Percentiles rank a stretch among this genome's conserved stretches.
These are phyloP conservation scores for Eutrigla gurnardus DNA, from an alignment of 2,797 vertebrate genomes.

Conservation along the genomic window DNA sequence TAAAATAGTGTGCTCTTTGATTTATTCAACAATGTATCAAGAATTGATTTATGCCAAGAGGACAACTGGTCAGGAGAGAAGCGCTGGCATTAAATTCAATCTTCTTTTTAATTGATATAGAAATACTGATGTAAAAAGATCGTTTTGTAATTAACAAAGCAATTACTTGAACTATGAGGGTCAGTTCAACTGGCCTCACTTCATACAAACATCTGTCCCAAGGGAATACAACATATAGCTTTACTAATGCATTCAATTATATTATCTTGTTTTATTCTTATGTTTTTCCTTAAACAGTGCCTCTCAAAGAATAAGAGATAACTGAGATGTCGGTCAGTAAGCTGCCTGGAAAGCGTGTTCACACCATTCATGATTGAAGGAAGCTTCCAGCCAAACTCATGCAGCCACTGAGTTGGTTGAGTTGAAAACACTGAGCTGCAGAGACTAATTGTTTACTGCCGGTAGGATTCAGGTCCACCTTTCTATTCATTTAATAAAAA, in stretches of 20 bases:
- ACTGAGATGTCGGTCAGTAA: background rate
- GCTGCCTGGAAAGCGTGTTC: background rate
- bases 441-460: constrained; percentile 37
- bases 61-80: background rate
- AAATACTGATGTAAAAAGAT: background rate
- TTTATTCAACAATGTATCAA: background rate
- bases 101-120: background rate
- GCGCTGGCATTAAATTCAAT: background rate
- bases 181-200: background rate
- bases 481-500: constrained; percentile 42
- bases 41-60: background rate
- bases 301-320: background rate
- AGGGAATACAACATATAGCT: background rate
- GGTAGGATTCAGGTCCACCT: constrained; percentile 41
- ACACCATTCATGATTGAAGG: constrained; percentile 6
- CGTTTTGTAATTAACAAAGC: background rate
- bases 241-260: background rate
- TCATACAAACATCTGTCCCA: background rate
- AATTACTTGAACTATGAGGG: background rate
- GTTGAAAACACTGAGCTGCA: constrained; percentile 24
- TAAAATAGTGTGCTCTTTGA: background rate
- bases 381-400: background rate
- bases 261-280: background rate
- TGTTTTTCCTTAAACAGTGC: background rate
- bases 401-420: constrained; percentile 4